Evolutionary conservation across 2,797 vertebrate genomes (phyloP).

Genomic region (Rhinoraja longicauda): DNA sequence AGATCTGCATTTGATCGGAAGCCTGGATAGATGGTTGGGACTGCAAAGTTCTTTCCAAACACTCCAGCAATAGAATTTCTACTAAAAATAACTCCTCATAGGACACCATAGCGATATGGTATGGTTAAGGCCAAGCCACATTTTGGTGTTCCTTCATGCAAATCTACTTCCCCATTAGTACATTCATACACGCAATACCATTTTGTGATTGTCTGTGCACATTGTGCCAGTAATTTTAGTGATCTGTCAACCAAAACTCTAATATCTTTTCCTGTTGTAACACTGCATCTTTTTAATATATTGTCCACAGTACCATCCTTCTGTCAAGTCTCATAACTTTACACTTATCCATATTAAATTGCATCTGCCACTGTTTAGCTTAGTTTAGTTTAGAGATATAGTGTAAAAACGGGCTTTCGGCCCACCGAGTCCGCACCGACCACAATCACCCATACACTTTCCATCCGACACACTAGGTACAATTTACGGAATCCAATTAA

Average conservation of each 20-base stretch:
- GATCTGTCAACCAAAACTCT: constrained; percentile 1
- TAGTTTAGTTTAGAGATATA: no score
- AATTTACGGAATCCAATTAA: no score
- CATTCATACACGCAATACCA: neutral
- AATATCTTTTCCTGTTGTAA: constrained; percentile 25
- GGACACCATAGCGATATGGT: neutral
- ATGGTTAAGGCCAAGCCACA: neutral
- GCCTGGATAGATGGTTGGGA: neutral
- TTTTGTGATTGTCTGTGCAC: neutral
- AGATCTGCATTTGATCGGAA: neutral
- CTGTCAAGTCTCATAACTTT: constrained; percentile 26
- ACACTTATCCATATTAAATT: constrained; percentile 34
- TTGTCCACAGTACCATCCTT: constrained; percentile 30
- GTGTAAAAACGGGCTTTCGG: no score
- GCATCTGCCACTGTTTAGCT: neutral
- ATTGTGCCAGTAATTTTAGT: constrained; percentile 3
- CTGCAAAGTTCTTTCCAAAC: neutral
- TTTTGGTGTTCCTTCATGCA: neutral
- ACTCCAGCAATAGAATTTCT: neutral
- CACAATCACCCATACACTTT: no score
- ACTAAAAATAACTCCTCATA: neutral
- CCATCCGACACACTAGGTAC: no score
- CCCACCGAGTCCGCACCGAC: no score
- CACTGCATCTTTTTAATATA: constrained; percentile 28
- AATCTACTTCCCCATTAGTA: neutral